Evolutionary conservation across 2,797 vertebrate species (phyloP), one percentile per base, ranked within the genome.

Genomic region (Gadopsis marmoratus): DNA sequence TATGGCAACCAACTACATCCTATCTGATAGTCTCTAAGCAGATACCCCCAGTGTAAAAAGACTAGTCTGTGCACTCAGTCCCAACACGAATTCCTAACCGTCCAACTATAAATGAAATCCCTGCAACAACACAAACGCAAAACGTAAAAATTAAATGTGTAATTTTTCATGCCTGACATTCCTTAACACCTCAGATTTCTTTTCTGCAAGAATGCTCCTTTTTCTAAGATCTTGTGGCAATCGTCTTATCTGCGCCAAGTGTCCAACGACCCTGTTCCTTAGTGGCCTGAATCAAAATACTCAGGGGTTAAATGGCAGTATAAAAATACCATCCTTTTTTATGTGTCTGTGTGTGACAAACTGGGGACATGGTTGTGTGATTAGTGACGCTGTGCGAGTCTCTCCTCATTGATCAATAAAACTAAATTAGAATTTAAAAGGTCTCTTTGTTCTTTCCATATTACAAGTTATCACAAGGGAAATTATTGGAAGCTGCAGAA

Each of bases 1-100:
- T 73, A 96, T 96, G 95, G 94, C 94, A 26, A 87, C 92, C 56
- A 91, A 93, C 64, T 96, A 96, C 87, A 86, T 95, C 85, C 62
- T 96, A 51, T 37, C 74, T 51, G 56, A 79, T 16, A 11, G n/a
- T 37, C 48, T 86, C 29, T 88, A 83, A 89, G 55, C 11, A 14
- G 29, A 56, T 17, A 10, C 29, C 23, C 39, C 21, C 14, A 26
- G 11, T 8, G 35, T 65, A 37, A 26, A 69, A 65, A 73, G 21
- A 23, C n/a, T 14, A 21, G 10, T 51, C 11, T 60, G 51, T 85
- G 54, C 53, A 54, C n/a, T 77, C 19, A 12, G 10, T 65, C 26
- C 43, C 14, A 67, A 50, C 63, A 61, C 29, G 65, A 66, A 66
- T 48, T 29, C 74, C 29, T 58, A 75, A 39, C 50, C 41, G 11